Percentiles rank a stretch among this genome's conserved stretches.
phyloP scores from a whole-genome alignment of 2,113 vertebrate genomes.

The Sinocyclocheilus anophthalmus region DNA sequence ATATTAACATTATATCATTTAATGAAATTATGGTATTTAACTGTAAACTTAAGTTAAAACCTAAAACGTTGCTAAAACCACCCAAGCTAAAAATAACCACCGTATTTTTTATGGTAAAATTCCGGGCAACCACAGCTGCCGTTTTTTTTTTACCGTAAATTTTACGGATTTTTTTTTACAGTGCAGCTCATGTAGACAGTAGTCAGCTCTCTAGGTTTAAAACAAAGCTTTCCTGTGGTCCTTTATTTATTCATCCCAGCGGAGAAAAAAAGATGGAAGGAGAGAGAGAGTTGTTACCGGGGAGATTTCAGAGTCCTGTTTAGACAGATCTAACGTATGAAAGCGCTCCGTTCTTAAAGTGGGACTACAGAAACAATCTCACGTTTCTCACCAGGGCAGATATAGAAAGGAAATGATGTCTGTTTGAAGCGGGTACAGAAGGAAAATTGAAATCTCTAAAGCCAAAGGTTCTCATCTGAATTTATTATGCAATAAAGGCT shows the following conservation, averaged over 20 bases:
- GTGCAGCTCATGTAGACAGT: not conserved
- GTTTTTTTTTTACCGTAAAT: too few species aligned
- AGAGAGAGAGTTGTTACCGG: slow-evolving; percentile 25
- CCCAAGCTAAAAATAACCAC: too few species aligned
- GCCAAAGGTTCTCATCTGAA: slow-evolving; percentile 25
- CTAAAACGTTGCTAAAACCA: too few species aligned
- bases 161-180: too few species aligned
- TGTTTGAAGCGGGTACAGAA: not conserved
- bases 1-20: too few species aligned
- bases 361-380: slow-evolving; percentile 9
- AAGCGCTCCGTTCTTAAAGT: not conserved
- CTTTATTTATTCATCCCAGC: not conserved
- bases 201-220: not conserved
- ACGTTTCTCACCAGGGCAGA: not conserved
- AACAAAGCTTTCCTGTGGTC: not conserved
- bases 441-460: not conserved
- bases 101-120: too few species aligned
- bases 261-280: not conserved
- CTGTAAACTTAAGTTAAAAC: too few species aligned
- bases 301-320: slow-evolving; percentile 11
- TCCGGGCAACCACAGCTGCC: too few species aligned
- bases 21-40: too few species aligned
- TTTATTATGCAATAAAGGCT: slow-evolving; percentile 34
- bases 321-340: not conserved
- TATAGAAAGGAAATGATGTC: not conserved